Base-by-base conservation (phyloP, 2,797 vertebrate species). In the Rhincodon typus region DNA sequence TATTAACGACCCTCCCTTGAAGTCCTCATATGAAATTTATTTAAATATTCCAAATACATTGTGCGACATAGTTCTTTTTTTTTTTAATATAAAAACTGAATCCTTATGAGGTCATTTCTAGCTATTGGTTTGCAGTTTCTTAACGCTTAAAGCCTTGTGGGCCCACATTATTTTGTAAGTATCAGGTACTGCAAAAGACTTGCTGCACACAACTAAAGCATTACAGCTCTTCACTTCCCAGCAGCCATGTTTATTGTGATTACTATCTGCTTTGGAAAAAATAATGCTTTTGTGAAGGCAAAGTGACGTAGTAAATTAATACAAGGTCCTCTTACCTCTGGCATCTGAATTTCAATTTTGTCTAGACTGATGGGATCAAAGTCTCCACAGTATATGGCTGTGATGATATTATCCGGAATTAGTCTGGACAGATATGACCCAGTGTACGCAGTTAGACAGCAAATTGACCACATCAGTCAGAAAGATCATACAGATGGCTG, bases 281-380 rank as follows among this genome's bases (percentile, higher is more conserved):
- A 57, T 50, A 67, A 53, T 19, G 12, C 70, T 74, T 77, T 95
- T 34, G 15, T 95, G 69, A 53, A 74, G 70, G 23, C 46, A 50
- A 42, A 95, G 7, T 53, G 27, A 69, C 27, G 46, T 12, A 53
- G 42, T 23, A 93, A 93, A 93, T 95, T 77, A 95, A 46, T 77
- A 34, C 30, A 77, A 25, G 17, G 30, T 77, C 46, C 69, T 95
- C 74, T 94, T 30, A 94, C 94, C 42, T 17, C 94, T 95, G 94
- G 70, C 42, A 77, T 46, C 70, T 53, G 46, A 77, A 72, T 57
- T 74, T 50, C 69, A 95, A 95, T 95, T 77, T n/a, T 50, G 13
- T 30, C 70, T 3, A 95, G 94, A 95, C 70, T 95, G 50, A 95
- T 77, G 94, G 70, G 42, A 95, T 95, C 42, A 95, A 77, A 74